Evolutionary conservation across 1,140 invertebrate species (phyloP), one percentile per base, ranked within the genome.

Genomic region (Bombus haemorrhoidalis): DNA sequence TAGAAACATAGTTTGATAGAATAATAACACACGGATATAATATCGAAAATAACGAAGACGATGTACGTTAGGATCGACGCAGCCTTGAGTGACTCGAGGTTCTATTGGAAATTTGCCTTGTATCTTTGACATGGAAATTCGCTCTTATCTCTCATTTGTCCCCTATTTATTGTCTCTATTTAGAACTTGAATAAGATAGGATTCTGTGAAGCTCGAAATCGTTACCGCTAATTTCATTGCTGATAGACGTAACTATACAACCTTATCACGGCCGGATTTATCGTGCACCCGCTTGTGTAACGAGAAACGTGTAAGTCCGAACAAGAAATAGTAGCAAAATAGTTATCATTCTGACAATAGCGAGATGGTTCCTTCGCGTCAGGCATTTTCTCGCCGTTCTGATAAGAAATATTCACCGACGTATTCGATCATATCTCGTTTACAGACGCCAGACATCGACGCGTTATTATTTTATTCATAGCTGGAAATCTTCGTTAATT

Each of bases 271-370:
- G 0, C 15, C 10, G 22, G 34, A 66, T 62, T 77, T 77, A 73
- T 43, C 39, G 28, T 9, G 13, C 6, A 12, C 39, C 8, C 13
- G 18, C 37, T 18, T 12, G 71, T 32, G 41, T 25, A n/a, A 47
- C 72, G 72, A 74, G n/a, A 43, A 74, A 32, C 41, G n/a, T 25
- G 72, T 1, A 47, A 37, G n/a, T 34, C 25, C 32, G 41, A 74
- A 8, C 34, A 34, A 74, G 72, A 47, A 74, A 74, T 74, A 47
- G 12, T 47, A 74, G n/a, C 41, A n/a, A 25, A 72, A 39, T 72
- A 39, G 39, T 18, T 28, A 34, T 28, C 6, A 9, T 28, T 6
- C 0, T 25, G 9, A 71, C 37, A 71, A 71, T 71, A 10, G 22
- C 10, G 3, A n/a, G 39, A 28, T 8, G 28, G 71, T 41, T 72